phyloP scores from a whole-genome alignment of 2,797 vertebrate genomes.

The Crypturellus tataupa region DNA sequence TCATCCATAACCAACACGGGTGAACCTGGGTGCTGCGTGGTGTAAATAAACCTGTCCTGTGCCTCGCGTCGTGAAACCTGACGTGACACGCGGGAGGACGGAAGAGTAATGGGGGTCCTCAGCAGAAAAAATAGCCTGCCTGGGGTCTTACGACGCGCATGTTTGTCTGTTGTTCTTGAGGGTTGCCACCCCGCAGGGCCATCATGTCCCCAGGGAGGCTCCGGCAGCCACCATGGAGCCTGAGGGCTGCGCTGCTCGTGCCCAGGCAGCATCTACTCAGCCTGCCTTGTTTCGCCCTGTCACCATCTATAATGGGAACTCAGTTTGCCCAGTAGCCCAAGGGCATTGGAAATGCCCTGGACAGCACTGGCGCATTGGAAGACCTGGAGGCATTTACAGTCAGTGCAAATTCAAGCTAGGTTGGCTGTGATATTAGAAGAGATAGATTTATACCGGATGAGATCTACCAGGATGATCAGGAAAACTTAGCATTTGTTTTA shows the following conservation, averaged over 20 bases:
- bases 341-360: not conserved
- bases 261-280: not conserved
- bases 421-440: not conserved
- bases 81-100: not conserved
- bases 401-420: not conserved
- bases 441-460: not conserved
- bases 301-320: not conserved
- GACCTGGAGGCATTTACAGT: not conserved
- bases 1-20: constrained; percentile 73
- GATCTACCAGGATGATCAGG: not conserved
- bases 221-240: not conserved
- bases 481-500: not conserved
- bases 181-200: not conserved
- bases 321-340: not conserved
- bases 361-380: not conserved
- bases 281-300: not conserved
- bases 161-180: constrained; percentile 69
- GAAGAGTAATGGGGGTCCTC: constrained; percentile 51
- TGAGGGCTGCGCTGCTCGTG: not conserved
- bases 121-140: constrained; percentile 46
- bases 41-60: constrained; percentile 58
- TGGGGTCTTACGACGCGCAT: not conserved
- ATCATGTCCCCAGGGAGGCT: not conserved
- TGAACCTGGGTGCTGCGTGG: constrained; percentile 11
- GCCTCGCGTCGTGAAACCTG: constrained; percentile 28